Conservation (phyloP, 2,888 invertebrate genomes). For the Hirtodrosophila cameraria region DNA sequence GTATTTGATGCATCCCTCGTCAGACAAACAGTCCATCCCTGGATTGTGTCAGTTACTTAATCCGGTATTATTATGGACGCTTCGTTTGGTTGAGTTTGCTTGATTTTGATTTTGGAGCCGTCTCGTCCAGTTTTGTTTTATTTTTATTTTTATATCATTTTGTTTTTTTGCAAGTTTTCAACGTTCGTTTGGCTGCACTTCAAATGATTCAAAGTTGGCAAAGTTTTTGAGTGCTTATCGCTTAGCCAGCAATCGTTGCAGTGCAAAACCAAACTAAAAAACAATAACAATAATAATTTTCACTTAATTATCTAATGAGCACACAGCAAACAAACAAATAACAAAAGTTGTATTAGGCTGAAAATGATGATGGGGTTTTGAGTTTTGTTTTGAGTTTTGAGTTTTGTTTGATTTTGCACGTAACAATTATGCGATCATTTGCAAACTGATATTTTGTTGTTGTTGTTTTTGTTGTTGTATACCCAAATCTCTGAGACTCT, state of each 20-base stretch:
- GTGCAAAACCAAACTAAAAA: too few relatives aligned
- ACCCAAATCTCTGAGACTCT: not conserved
- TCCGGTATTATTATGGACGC: constrained; percentile 75
- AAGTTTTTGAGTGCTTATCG: constrained; percentile 52
- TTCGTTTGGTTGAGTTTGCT: constrained; percentile 49
- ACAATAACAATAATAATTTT: constrained; percentile 79
- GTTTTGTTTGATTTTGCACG: constrained; percentile 31
- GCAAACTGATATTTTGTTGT: constrained; percentile 49
- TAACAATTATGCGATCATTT: constrained; percentile 73
- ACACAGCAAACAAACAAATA: constrained; percentile 19
- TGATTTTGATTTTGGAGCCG: constrained; percentile 38
- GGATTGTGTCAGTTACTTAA: constrained; percentile 64
- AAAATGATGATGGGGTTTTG: constrained; percentile 33
- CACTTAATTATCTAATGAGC: constrained; percentile 79
- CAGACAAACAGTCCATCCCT: constrained; percentile 31
- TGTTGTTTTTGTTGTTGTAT: constrained; percentile 1
- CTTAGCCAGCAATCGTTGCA: constrained; percentile 13
- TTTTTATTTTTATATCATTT: constrained; percentile 11
- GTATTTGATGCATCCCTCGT: constrained; percentile 30
- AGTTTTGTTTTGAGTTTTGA: constrained; percentile 10
- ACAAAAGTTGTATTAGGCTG: constrained; percentile 31
- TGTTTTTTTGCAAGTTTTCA: constrained; percentile 17
- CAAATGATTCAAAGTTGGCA: constrained; percentile 53
- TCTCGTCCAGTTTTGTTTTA: constrained; percentile 28
- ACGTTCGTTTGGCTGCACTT: constrained; percentile 66